Evolutionary conservation across 2,888 invertebrate genomes (phyloP), one percentile per base, ranked within the genome.

Genomic region (Pandemis corylana): DNA sequence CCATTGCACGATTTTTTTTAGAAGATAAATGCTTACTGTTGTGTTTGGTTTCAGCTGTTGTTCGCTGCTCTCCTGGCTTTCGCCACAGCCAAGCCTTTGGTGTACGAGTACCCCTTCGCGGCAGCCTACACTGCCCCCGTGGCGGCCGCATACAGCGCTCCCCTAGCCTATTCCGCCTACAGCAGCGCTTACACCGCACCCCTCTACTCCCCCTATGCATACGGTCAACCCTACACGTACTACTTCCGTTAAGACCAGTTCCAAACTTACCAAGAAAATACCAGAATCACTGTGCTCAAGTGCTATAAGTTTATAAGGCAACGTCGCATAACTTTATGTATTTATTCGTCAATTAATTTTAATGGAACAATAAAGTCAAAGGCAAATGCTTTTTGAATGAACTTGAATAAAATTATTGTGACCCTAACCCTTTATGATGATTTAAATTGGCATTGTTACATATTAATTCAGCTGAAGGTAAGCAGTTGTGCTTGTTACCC

Each of bases 51-150:
- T 44, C 87, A 92, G 92, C 76, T 91, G 66, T 71, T 95, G 80
- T 89, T 95, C 84, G 90, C 91, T 78, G 94, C 94, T 84, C 84
- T 95, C 56, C 82, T 96, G 90, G 95, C 95, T 80, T 88, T 95
- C 75, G 94, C 93, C 65, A 85, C 91, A 71, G 95, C 95, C 59
- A 94, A 94, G 85, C 95, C 95, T 51, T 76, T 91, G 72, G 85
- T 90, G 73, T 83, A 86, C 77, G 89, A 90, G 77, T 92, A 89
- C 77, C 91, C 92, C 0, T 85, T 90, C 78, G 89, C 89, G 76
- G 89, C 87, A 20, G 89, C 95, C n/a, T 95, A 95, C 81, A 89
- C 94, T 3, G 92, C 95, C 56, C 56, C 56, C 56, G 56, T 56
- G 56, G 56, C 56, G 76, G 89, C 87, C 28, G 89, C 95, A n/a